Evolutionary conservation across 2,113 vertebrate species (phyloP).

Genomic region (Eonycteris spelaea): DNA sequence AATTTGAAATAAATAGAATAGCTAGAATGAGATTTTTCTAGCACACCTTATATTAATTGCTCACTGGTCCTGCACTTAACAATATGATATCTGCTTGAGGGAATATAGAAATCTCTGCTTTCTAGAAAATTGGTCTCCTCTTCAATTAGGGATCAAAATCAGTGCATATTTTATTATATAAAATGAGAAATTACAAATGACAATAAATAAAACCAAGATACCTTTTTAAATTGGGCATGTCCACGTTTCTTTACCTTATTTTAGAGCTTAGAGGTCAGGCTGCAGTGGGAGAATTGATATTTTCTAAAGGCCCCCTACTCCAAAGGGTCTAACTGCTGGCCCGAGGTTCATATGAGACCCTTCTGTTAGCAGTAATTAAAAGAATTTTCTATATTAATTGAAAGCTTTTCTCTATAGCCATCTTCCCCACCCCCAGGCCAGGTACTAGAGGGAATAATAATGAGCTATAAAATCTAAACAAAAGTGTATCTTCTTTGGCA

Average conservation of each 20-base stretch:
- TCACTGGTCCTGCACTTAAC: background rate
- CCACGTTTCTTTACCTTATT: background rate
- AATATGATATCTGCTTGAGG: background rate
- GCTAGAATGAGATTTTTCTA: background rate
- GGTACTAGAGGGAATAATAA: background rate
- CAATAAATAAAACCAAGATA: background rate
- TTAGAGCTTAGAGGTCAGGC: background rate
- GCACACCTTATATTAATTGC: background rate
- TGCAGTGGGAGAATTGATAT: background rate
- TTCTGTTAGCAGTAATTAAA: background rate
- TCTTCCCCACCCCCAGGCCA: background rate
- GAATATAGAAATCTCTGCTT: background rate
- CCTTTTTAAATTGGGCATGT: background rate
- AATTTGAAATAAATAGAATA: background rate
- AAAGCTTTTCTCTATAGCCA: constrained; percentile 57
- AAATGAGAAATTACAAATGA: background rate
- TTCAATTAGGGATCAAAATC: constrained; percentile 4
- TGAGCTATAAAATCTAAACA: background rate
- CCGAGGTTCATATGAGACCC: constrained; percentile 45
- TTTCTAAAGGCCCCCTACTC: constrained; percentile 48
- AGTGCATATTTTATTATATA: background rate
- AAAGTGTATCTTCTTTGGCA: background rate
- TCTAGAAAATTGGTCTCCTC: background rate
- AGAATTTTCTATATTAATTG: constrained; percentile 60
- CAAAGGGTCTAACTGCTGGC: constrained; percentile 61